These are phyloP conservation scores for Anoplolepis gracilipes DNA, from an alignment of 1,140 invertebrate genomes.

Conservation along the genomic window DNA sequence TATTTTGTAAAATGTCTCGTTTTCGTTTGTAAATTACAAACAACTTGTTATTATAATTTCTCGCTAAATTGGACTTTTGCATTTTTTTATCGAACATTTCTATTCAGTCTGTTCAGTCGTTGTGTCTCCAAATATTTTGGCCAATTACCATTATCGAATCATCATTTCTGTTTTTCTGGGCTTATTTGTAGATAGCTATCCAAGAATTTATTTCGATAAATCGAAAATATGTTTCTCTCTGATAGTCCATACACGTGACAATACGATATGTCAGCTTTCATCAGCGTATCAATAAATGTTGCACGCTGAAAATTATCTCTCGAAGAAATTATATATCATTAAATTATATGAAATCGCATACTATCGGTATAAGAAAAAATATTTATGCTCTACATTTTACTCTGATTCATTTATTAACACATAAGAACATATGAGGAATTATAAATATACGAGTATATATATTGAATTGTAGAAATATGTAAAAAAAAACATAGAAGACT, in stretches of 20 bases:
- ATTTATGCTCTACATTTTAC: neutral
- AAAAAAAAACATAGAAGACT: neutral
- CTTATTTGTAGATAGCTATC: neutral
- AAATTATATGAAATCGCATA: neutral
- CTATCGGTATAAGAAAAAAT: neutral
- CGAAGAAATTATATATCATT: slow-evolving; percentile 10
- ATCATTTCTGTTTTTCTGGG: no score
- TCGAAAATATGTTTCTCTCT: neutral
- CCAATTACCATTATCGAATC: neutral
- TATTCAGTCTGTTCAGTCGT: neutral
- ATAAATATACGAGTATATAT: no score
- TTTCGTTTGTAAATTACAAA: slow-evolving; percentile 20
- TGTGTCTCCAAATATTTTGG: slow-evolving; percentile 3
- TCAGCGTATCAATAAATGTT: slow-evolving; percentile 57
- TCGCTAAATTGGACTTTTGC: neutral
- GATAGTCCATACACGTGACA: neutral
- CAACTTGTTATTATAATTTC: neutral
- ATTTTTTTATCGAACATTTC: slow-evolving; percentile 2
- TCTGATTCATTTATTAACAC: neutral
- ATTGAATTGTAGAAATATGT: neutral
- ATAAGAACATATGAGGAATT: no score
- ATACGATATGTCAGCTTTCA: neutral
- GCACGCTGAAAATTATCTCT: slow-evolving; percentile 38
- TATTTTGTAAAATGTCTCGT: slow-evolving; percentile 8
- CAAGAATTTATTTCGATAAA: neutral